These are phyloP conservation scores for Amphipoea lucens DNA, from an alignment of 2,888 invertebrate genomes.

Conservation along the genomic window DNA sequence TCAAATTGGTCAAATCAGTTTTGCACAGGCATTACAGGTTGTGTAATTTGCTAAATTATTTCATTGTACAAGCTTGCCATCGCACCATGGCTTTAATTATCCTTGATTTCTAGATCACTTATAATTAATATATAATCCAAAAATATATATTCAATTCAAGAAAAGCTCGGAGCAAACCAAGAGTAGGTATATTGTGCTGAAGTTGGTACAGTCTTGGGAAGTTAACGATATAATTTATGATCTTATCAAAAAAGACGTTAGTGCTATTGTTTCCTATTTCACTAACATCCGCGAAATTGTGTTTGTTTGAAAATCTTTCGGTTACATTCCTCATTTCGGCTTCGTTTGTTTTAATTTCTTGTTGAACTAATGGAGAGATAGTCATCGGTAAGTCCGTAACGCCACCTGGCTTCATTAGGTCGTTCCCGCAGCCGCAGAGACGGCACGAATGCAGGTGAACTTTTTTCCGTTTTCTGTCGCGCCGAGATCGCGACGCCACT, in stretches of 20 bases:
- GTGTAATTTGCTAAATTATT: conserved; percentile 70
- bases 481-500: conserved; percentile 77
- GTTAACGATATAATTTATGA: conserved; percentile 12
- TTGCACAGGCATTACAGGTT: conserved; percentile 70
- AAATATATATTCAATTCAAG: background rate
- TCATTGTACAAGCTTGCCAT: conserved; percentile 60
- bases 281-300: conserved; percentile 39
- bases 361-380: conserved; percentile 50
- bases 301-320: conserved; percentile 33
- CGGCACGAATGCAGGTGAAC: conserved; percentile 72
- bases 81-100: conserved; percentile 24
- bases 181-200: background rate
- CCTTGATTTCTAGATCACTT: conserved; percentile 28
- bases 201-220: background rate
- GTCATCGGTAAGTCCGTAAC: conserved; percentile 50
- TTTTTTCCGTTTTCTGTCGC: conserved; percentile 75
- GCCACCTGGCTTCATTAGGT: conserved; percentile 71
- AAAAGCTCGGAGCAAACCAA: background rate
- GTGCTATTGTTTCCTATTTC: conserved; percentile 36
- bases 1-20: conserved; percentile 75
- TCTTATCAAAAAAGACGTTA: conserved; percentile 13
- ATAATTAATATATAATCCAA: background rate
- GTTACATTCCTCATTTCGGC: conserved; percentile 30
- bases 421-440: conserved; percentile 66
- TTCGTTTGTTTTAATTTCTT: conserved; percentile 50